These are phyloP conservation scores for Drosophila bunnanda DNA, from an alignment of 2,888 invertebrate species.

Conservation along the genomic window DNA sequence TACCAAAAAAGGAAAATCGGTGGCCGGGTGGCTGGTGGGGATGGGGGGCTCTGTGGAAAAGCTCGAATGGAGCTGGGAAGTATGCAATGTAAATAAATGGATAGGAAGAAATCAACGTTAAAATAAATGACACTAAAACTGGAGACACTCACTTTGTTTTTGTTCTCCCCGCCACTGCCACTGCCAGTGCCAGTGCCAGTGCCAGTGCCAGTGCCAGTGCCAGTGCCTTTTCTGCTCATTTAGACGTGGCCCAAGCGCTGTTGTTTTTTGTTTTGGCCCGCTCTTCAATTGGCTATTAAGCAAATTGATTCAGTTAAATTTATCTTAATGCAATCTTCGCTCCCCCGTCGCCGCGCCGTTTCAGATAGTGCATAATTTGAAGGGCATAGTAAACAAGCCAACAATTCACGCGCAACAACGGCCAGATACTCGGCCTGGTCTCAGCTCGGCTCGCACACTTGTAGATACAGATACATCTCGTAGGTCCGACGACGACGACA, in stretches of 20 bases:
- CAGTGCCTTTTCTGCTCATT: conserved; percentile 44
- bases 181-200: conserved; percentile 14
- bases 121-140: conserved; percentile 82
- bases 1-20: conserved; percentile 53
- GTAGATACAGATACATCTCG: conserved; percentile 49
- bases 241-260: conserved; percentile 32
- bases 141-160: conserved; percentile 71
- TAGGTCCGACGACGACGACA: conserved; percentile 48
- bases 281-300: conserved; percentile 84
- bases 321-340: conserved; percentile 84
- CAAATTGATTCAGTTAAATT: conserved; percentile 84
- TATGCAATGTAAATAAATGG: conserved; percentile 82
- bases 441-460: conserved; percentile 37
- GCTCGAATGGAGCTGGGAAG: conserved; percentile 59
- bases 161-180: conserved; percentile 29
- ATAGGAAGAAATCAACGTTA: conserved; percentile 82
- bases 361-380: conserved; percentile 78
- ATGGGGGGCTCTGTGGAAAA: not conserved
- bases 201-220: conserved; percentile 13
- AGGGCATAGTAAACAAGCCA: conserved; percentile 81
- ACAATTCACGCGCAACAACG: conserved; percentile 78
- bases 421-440: conserved; percentile 50
- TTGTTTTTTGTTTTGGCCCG: conserved; percentile 66
- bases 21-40: not conserved
- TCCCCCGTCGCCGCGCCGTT: conserved; percentile 52